Percentiles rank a stretch among this genome's conserved stretches.
Evolutionary conservation across 2,888 invertebrate genomes (phyloP).

Genomic region (Catonia carolina): DNA sequence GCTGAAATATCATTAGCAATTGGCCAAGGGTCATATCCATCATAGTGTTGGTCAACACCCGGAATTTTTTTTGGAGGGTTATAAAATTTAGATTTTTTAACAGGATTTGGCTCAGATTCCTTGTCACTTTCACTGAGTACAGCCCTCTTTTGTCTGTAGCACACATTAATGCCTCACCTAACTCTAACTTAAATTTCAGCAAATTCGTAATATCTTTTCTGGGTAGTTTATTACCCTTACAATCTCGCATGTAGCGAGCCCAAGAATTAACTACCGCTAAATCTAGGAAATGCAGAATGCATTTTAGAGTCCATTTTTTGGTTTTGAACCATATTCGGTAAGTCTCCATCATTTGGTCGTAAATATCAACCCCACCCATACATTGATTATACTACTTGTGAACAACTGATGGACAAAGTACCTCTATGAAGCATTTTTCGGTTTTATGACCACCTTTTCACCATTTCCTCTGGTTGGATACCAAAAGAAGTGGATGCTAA

Average conservation of each 20-base stretch:
- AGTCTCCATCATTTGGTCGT: conserved; percentile 17
- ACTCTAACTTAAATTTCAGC: neutral
- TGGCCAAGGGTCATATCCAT: conserved; percentile 17
- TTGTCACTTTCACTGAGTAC: neutral
- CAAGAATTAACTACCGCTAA: conserved; percentile 14
- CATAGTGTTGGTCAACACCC: conserved; percentile 8
- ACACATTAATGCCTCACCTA: conserved; percentile 1
- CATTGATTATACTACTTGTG: neutral
- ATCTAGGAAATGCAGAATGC: conserved; percentile 11
- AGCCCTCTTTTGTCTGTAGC: neutral
- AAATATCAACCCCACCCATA: conserved; percentile 14
- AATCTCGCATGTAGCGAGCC: conserved; percentile 1
- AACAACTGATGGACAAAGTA: conserved; percentile 2
- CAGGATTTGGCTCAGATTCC: neutral
- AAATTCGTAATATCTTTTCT: neutral
- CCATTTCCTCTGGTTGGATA: neutral
- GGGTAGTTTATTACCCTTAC: neutral
- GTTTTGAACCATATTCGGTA: conserved; percentile 8
- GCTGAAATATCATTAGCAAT: neutral
- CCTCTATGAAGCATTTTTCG: conserved; percentile 5
- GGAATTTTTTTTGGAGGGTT: conserved; percentile 8
- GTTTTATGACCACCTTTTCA: conserved; percentile 10
- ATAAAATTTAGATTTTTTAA: conserved; percentile 8
- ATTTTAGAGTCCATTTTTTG: conserved; percentile 14
- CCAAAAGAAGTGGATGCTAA: conserved; percentile 3